Percentiles rank a stretch among this genome's conserved stretches.
Conservation (phyloP, 2,797 vertebrate species). For the Tarsius wallacei region DNA sequence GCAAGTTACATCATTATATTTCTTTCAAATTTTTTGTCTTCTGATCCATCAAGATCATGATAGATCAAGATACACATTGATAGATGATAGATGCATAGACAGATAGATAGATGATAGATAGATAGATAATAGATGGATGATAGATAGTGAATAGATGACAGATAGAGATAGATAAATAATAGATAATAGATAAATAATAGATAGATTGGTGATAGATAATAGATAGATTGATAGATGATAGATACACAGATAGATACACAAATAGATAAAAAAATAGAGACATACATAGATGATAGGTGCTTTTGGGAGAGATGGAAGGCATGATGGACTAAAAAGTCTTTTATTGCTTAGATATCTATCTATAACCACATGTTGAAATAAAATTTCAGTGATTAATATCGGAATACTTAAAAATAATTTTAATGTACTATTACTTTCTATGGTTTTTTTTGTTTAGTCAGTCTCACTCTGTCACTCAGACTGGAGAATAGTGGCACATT, state of each 20-base stretch:
- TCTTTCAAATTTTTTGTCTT: neutral
- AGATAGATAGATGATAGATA: no score
- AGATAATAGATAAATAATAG: no score
- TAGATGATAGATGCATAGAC: no score
- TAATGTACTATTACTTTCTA: neutral
- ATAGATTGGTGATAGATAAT: neutral
- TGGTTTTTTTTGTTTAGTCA: no score
- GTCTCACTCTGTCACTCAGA: no score
- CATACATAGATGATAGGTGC: neutral
- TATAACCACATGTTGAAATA: conserved; percentile 23
- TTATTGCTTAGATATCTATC: conserved; percentile 47
- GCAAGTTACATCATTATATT: neutral
- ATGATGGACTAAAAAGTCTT: neutral
- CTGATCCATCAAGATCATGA: neutral
- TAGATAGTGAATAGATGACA: no score
- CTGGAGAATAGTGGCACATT: no score
- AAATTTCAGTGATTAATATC: neutral
- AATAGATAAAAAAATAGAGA: neutral
- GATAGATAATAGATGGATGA: no score
- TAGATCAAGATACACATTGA: neutral
- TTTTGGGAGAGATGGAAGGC: neutral
- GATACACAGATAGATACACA: neutral
- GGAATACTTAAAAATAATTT: conserved; percentile 40
- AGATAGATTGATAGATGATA: neutral
- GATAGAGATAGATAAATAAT: neutral